Base-by-base conservation (phyloP, 2,888 invertebrate genomes). In the Pyrrhia umbra region DNA sequence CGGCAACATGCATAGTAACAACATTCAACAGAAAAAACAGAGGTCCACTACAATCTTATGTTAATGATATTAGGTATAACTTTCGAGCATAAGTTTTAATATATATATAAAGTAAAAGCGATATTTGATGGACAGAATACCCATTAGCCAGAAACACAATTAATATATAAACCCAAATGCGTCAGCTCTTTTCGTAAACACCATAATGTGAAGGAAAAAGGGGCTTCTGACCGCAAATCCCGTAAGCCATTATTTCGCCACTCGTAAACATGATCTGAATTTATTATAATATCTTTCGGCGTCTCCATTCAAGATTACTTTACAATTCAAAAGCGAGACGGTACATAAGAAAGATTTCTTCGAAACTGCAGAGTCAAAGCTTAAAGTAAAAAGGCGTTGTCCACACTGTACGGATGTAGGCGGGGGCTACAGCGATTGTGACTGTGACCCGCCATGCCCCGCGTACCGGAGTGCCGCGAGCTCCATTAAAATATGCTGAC, bases 401-500 rank as follows among this genome's bases (percentile, higher is more conserved):
- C 42, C 42, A 52, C 52, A 46, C 21, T 46, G 49, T 23, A 42
- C 10, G 16, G 34, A 6, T 40, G 34, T 57, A 63, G 47, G 46
- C 34, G 18, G 27, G 23, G 27, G 30, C 43, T 50, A 60, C 23
- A 62, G 47, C 62, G 55, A 63, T 55, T 80, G 77, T 18, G 47
- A 34, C 10, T 40, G 47, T 63, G 60, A 65, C 65, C 69, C 46
- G 49, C 42, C 52, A 45, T 52, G 60, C 43, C 59, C 59, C 52
- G 37, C 25, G 39, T n/a, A 27, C 58, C 50, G 49, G 23, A 59
- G 55, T 57, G 56, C 43, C 73, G 66, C 65, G 59, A 72, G 77
- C 64, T 73, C 79, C 74, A 87, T 90, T 88, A 86, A 86, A 88
- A 86, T 77, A 55, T 76, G 88, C 89, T 89, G 86, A 90, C 82